Evolutionary conservation across 1,140 invertebrate genomes (phyloP).

Genomic region (Drosophila rhopaloa): DNA sequence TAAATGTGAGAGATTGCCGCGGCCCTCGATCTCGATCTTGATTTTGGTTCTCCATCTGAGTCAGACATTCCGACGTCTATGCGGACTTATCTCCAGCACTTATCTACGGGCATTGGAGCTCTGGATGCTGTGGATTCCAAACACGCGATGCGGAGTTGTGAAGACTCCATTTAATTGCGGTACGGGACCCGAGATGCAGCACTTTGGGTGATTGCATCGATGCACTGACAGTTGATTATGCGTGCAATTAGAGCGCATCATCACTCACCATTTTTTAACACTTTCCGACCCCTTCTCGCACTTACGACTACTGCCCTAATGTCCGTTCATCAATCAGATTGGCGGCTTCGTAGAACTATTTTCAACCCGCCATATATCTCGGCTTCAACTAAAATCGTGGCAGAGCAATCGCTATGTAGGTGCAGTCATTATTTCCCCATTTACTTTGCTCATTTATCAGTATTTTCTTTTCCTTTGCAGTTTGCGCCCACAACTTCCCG

Average conservation of each 20-base stretch:
- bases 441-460: slow-evolving; percentile 78
- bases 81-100: slow-evolving; percentile 62
- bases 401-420: slow-evolving; percentile 5
- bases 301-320: slow-evolving; percentile 62
- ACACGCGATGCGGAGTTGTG: slow-evolving; percentile 56
- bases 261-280: slow-evolving; percentile 80
- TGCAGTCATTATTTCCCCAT: slow-evolving; percentile 75
- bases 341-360: slow-evolving; percentile 64
- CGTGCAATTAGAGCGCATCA: slow-evolving; percentile 79
- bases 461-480: slow-evolving; percentile 61
- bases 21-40: slow-evolving; percentile 9
- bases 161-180: slow-evolving; percentile 71
- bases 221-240: slow-evolving; percentile 66
- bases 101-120: slow-evolving; percentile 33
- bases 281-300: slow-evolving; percentile 51
- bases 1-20: slow-evolving; percentile 29
- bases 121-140: slow-evolving; percentile 40
- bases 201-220: slow-evolving; percentile 67
- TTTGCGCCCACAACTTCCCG: slow-evolving; percentile 50
- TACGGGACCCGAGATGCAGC: slow-evolving; percentile 21
- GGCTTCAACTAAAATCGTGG: slow-evolving; percentile 47
- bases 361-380: slow-evolving; percentile 49
- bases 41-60: slow-evolving; percentile 7
- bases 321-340: slow-evolving; percentile 77
- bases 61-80: slow-evolving; percentile 69